phyloP scores from a whole-genome alignment of 2,888 invertebrate species.

The Onchidella celtica region DNA sequence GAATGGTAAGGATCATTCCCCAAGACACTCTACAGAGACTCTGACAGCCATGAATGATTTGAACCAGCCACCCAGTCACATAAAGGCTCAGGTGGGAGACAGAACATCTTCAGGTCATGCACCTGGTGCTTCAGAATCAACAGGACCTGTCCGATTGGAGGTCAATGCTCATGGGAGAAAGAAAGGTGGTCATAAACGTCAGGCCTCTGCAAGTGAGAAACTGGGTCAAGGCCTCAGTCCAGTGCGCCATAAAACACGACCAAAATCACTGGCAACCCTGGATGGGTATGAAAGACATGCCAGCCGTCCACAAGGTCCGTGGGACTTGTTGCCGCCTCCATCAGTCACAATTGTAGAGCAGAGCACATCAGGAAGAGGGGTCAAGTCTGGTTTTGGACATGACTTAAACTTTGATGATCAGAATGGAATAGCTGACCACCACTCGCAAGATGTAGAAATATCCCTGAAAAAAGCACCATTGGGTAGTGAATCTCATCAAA shows the following conservation, averaged over 20 bases:
- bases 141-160: neutral
- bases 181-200: slow-evolving; percentile 9
- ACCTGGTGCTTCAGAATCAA: neutral
- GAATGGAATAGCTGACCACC: slow-evolving; percentile 30
- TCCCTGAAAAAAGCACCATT: neutral
- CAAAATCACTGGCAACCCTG: slow-evolving; percentile 30
- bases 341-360: neutral
- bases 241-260: slow-evolving; percentile 27
- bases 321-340: neutral
- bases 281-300: too few species aligned
- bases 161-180: neutral
- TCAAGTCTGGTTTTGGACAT: slow-evolving; percentile 43
- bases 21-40: neutral
- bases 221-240: slow-evolving; percentile 16
- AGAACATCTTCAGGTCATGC: neutral
- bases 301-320: neutral
- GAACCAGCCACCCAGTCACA: slow-evolving; percentile 39
- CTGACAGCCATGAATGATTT: slow-evolving; percentile 32
- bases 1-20: neutral
- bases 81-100: slow-evolving; percentile 5
- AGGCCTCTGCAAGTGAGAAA: neutral
- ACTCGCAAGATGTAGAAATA: slow-evolving; percentile 1
- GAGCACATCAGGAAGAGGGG: neutral
- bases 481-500: neutral
- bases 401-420: slow-evolving; percentile 46